Conservation (phyloP, 64 coral and sea anemone species). For the Porites lutea region DNA sequence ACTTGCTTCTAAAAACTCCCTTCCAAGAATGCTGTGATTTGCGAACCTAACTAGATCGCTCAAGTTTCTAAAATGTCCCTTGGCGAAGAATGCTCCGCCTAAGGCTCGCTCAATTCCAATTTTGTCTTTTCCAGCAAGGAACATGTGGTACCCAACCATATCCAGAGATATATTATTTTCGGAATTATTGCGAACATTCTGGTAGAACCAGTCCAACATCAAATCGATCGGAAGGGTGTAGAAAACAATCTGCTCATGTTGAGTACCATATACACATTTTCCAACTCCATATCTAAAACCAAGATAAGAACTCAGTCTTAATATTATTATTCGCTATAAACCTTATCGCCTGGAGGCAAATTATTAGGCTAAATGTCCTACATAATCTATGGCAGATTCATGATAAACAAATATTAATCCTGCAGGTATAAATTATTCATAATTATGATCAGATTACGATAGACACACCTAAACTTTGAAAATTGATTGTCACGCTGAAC, state of each 20-base stretch:
- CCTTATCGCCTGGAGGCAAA: too few species aligned
- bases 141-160: conserved; percentile 58
- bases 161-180: not conserved
- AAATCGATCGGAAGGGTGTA: conserved; percentile 49
- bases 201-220: conserved; percentile 40
- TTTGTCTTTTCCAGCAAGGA: conserved; percentile 71
- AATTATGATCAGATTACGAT: too few species aligned
- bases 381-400: too few species aligned
- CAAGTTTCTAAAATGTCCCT: conserved; percentile 28
- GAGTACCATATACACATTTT: not conserved
- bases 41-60: conserved; percentile 49
- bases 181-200: not conserved
- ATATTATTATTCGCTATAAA: too few species aligned
- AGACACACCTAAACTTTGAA: too few species aligned
- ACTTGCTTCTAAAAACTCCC: conserved; percentile 39
- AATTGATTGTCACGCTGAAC: too few species aligned
- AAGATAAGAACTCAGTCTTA: too few species aligned
- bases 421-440: too few species aligned
- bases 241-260: conserved; percentile 28
- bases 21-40: conserved; percentile 52
- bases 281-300: not conserved
- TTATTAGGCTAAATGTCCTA: too few species aligned
- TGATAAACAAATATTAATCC: too few species aligned
- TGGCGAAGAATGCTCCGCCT: conserved; percentile 64
- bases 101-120: conserved; percentile 61